These are phyloP conservation scores for Phalangium opilio DNA, from an alignment of 2,888 invertebrate species.

Conservation along the genomic window DNA sequence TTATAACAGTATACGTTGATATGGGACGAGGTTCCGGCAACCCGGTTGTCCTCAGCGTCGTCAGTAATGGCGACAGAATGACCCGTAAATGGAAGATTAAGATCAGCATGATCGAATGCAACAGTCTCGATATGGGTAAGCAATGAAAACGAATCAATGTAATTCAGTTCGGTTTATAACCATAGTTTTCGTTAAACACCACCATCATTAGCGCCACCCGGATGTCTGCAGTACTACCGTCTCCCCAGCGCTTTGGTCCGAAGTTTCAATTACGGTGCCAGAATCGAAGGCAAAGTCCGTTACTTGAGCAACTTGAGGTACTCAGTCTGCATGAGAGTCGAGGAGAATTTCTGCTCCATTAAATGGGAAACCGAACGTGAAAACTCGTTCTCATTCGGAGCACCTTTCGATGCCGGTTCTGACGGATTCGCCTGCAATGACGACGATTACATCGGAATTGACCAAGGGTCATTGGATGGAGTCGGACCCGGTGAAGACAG, in stretches of 20 bases:
- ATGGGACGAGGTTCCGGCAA: slow-evolving; percentile 57
- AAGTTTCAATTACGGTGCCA: slow-evolving; percentile 20
- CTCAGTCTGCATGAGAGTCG: slow-evolving; percentile 21
- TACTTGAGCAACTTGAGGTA: slow-evolving; percentile 22
- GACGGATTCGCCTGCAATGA: slow-evolving; percentile 20
- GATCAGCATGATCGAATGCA: slow-evolving; percentile 23
- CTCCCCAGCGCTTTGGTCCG: slow-evolving; percentile 19
- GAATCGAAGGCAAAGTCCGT: slow-evolving; percentile 17
- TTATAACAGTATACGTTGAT: slow-evolving; percentile 59
- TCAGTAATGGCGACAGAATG: slow-evolving; percentile 20
- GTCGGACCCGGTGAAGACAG: slow-evolving; percentile 22
- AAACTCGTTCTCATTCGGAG: slow-evolving; percentile 20
- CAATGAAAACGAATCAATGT: too few species aligned
- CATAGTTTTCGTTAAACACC: background rate
- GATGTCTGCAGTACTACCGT: slow-evolving; percentile 22
- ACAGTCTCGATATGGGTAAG: slow-evolving; percentile 22
- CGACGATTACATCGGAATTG: slow-evolving; percentile 22
- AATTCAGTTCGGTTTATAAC: background rate
- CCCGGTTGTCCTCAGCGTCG: slow-evolving; percentile 56
- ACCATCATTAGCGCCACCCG: slow-evolving; percentile 21
- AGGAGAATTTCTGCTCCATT: slow-evolving; percentile 22
- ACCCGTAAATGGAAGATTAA: slow-evolving; percentile 22
- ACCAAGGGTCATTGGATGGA: slow-evolving; percentile 21
- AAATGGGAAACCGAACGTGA: slow-evolving; percentile 21
- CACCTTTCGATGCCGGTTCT: slow-evolving; percentile 18